Evolutionary conservation across 2,113 vertebrate genomes (phyloP).

Genomic region (Seriola aureovittata): DNA sequence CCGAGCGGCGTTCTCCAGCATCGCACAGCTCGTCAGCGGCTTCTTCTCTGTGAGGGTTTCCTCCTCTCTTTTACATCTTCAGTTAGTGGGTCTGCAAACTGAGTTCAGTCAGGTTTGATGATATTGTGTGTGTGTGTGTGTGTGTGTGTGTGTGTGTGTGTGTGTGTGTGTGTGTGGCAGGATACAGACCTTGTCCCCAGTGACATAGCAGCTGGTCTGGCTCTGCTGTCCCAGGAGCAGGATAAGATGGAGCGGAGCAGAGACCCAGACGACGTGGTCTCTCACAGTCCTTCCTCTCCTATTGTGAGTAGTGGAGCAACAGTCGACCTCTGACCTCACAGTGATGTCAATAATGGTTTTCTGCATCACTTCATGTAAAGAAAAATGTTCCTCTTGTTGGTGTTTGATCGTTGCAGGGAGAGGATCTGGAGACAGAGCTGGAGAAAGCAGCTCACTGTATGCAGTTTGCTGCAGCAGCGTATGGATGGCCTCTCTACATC

Average conservation of each 20-base stretch:
- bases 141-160: neutral
- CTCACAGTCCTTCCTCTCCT: conserved; percentile 83
- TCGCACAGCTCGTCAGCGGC: conserved; percentile 89
- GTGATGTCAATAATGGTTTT: neutral
- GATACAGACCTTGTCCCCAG: conserved; percentile 97
- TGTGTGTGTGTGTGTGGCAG: conserved; percentile 77
- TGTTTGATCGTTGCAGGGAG: conserved; percentile 76
- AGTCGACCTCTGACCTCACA: neutral
- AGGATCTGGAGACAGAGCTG: conserved; percentile 90
- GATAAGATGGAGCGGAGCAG: conserved; percentile 88
- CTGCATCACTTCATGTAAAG: neutral
- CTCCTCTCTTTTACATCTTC: neutral
- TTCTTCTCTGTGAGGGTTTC: conserved; percentile 91
- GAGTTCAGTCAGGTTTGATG: neutral
- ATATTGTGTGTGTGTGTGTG: neutral
- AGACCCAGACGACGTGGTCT: conserved; percentile 85
- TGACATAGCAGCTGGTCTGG: conserved; percentile 95
- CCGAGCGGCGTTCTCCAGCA: conserved; percentile 92
- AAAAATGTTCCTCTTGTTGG: neutral
- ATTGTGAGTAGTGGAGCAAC: conserved; percentile 80
- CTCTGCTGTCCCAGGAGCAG: conserved; percentile 96
- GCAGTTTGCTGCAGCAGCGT: conserved; percentile 94
- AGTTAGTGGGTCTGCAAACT: neutral
- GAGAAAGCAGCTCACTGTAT: conserved; percentile 93
- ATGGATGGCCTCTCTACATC: conserved; percentile 96